phyloP scores from a whole-genome alignment of 2,888 invertebrate genomes.

The Andrena marginata region DNA sequence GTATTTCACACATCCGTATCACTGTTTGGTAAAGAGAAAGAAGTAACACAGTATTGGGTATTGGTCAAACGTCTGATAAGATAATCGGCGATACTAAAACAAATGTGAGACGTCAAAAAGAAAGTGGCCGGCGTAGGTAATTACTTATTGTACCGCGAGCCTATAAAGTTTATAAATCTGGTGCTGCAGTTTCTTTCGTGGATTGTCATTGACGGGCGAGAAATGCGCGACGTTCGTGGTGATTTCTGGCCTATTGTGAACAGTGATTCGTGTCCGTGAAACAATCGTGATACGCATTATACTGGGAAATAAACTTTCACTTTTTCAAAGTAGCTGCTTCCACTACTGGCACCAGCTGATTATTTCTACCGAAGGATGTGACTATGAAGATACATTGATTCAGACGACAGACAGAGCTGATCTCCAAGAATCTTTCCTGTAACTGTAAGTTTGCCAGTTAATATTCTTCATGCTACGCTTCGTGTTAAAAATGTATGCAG shows the following conservation, averaged over 20 bases:
- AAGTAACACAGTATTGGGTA: not conserved
- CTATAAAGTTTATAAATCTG: not conserved
- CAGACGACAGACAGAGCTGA: not conserved
- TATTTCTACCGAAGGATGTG: not conserved
- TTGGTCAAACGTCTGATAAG: slow-evolving; percentile 59
- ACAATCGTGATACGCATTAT: slow-evolving; percentile 17
- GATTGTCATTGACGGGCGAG: not conserved
- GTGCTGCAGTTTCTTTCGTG: not conserved
- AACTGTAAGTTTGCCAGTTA: slow-evolving; percentile 28
- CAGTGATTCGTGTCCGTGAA: slow-evolving; percentile 36
- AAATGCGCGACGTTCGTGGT: not conserved
- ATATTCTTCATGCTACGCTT: too few species aligned
- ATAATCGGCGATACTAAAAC: slow-evolving; percentile 49
- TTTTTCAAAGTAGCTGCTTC: not conserved
- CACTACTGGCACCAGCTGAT: too few species aligned
- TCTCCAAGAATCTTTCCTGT: too few species aligned
- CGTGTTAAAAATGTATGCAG: too few species aligned
- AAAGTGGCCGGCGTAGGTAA: slow-evolving; percentile 13
- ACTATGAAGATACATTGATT: slow-evolving; percentile 11
- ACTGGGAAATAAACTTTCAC: slow-evolving; percentile 17
- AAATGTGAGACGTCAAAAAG: slow-evolving; percentile 25
- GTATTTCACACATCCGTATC: not conserved
- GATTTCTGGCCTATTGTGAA: slow-evolving; percentile 4
- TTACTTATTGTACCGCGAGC: not conserved
- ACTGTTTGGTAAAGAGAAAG: slow-evolving; percentile 9